Evolutionary conservation across 2,888 invertebrate species (phyloP), one percentile per base, ranked within the genome.

Genomic region (Drosophila nigritarsus): DNA sequence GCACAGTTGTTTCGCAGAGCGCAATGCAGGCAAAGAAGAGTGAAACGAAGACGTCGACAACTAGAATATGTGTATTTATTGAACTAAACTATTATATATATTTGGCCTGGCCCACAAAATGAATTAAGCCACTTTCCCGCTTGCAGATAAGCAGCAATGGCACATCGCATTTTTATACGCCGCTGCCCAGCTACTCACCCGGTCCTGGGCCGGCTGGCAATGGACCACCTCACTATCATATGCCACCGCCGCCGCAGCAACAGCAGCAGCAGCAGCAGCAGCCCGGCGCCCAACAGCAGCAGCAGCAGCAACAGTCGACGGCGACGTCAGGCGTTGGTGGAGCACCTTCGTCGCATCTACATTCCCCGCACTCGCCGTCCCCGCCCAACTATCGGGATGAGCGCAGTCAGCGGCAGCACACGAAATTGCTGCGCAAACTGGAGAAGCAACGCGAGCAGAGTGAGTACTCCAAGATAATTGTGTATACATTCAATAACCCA

Each of bases 361-460:
- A 95, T 91, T 94, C 95, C 93, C 96, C 96, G 83, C 96, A 95
- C 93, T 96, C 96, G 78, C 94, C 95, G 69, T 95, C 95, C 50
- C 96, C 96, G 63, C 95, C 95, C 55, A 92, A 91, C 91, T 96
- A 97, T 91, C 96, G 97, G 92, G 96, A 97, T 92, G 97, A 97
- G 92, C 94, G 97, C 87, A 95, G 96, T 49, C 96, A 96, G 91
- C 94, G 96, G 75, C 96, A 96, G 92, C 96, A 96, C 91, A 95
- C 95, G 77, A 97, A 97, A 93, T 94, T 97, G 86, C 95, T 96
- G 92, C 95, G 95, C 88, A 97, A 97, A 93, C 93, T 96, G 80
- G 96, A 97, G 91, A 94, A 95, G 80, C 95, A 96, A 92, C 90
- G 93, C 60, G 95, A 95, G 83, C 94, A 94, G 90, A 95, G 95